Conservation (phyloP, 1,140 invertebrate species). For the Colletes latitarsis region DNA sequence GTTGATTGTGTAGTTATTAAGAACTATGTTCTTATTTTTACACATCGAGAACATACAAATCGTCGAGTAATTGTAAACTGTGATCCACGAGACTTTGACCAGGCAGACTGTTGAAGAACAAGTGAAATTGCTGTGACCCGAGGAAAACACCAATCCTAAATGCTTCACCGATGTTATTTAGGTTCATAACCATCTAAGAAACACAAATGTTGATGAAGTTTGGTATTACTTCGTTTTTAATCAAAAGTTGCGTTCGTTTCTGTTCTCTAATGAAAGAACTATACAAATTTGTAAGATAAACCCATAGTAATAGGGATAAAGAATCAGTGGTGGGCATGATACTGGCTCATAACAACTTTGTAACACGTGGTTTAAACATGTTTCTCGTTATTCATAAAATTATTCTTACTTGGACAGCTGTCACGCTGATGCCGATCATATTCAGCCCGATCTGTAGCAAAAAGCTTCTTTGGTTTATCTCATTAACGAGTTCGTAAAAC, state of each 20-base stretch:
- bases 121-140: not conserved
- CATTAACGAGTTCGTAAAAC: not conserved
- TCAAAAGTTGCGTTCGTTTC: too few species aligned
- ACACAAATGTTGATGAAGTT: not conserved
- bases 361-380: too few species aligned
- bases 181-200: not conserved
- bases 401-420: constrained; percentile 8
- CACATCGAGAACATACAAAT: not conserved
- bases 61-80: not conserved
- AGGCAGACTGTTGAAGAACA: not conserved
- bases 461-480: not conserved
- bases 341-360: too few species aligned
- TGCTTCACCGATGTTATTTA: not conserved
- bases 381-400: too few species aligned
- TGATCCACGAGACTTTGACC: constrained; percentile 11
- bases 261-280: too few species aligned
- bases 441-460: not conserved
- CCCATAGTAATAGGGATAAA: too few species aligned
- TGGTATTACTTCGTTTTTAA: too few species aligned
- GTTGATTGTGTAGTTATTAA: not conserved
- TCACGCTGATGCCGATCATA: not conserved
- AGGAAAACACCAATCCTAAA: constrained; percentile 7
- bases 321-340: too few species aligned
- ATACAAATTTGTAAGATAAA: too few species aligned
- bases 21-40: not conserved